Evolutionary conservation across 2,888 invertebrate species (phyloP).

Genomic region (Tyria jacobaeae): DNA sequence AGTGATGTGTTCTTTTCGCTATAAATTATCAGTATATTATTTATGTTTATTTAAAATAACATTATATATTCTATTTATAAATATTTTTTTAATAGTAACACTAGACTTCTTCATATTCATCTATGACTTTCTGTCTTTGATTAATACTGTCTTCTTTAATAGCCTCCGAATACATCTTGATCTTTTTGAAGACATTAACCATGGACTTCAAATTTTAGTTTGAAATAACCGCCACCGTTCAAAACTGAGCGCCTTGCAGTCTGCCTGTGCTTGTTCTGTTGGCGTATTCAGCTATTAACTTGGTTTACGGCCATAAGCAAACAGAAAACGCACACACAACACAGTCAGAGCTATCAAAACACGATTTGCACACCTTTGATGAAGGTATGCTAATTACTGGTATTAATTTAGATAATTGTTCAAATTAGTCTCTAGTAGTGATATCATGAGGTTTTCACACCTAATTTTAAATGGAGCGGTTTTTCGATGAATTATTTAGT

Average conservation of each 20-base stretch:
- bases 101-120: background rate
- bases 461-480: constrained; percentile 50
- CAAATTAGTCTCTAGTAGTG: constrained; percentile 69
- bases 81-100: no score
- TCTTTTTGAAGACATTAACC: no score
- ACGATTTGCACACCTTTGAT: constrained; percentile 36
- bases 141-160: no score
- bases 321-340: constrained; percentile 40
- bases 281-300: constrained; percentile 46
- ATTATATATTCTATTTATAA: background rate
- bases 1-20: background rate
- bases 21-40: background rate
- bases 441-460: constrained; percentile 78
- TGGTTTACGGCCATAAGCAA: constrained; percentile 43
- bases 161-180: no score
- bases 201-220: no score
- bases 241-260: constrained; percentile 64
- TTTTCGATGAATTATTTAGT: constrained; percentile 23
- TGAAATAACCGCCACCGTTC: constrained; percentile 31
- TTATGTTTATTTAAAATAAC: background rate
- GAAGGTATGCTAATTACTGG: constrained; percentile 61
- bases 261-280: constrained; percentile 42
- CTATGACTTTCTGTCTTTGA: background rate
- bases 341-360: constrained; percentile 30
- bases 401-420: constrained; percentile 71